Evolutionary conservation across 2,888 invertebrate species (phyloP).

Genomic region (Neoascia interrupta): DNA sequence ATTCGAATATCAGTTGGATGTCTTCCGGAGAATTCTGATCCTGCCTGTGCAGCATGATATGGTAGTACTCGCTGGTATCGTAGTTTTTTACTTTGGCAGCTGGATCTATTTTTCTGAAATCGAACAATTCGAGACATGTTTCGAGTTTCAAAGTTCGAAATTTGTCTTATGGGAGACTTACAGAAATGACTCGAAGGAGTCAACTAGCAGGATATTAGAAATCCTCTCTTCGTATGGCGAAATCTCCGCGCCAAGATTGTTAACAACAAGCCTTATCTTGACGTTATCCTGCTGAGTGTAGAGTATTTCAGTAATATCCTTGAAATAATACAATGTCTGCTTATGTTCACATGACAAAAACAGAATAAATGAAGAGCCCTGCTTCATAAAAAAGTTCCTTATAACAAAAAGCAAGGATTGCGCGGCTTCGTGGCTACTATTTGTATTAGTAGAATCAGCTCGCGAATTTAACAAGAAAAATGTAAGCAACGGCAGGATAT

Average conservation of each 20-base stretch:
- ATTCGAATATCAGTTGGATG: too few relatives aligned
- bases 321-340: too few relatives aligned
- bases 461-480: too few relatives aligned
- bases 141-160: neutral
- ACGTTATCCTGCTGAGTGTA: constrained; percentile 72
- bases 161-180: constrained; percentile 67
- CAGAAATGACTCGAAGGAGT: constrained; percentile 74
- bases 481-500: too few relatives aligned
- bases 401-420: constrained; percentile 71
- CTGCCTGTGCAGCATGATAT: too few relatives aligned
- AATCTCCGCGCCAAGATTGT: constrained; percentile 23
- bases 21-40: too few relatives aligned
- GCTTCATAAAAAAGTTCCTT: too few relatives aligned
- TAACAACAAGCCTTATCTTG: constrained; percentile 71
- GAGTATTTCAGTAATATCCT: constrained; percentile 53
- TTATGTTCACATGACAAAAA: constrained; percentile 73
- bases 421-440: constrained; percentile 71
- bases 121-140: neutral
- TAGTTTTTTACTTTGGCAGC: too few relatives aligned
- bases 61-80: too few relatives aligned
- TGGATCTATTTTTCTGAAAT: constrained; percentile 71
- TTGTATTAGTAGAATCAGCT: neutral
- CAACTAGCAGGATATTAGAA: constrained; percentile 71
- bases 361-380: constrained; percentile 72
- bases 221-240: constrained; percentile 29